These are phyloP conservation scores for Cyanoramphus novaezelandiae DNA, from an alignment of 2,113 vertebrate species.

Conservation along the genomic window DNA sequence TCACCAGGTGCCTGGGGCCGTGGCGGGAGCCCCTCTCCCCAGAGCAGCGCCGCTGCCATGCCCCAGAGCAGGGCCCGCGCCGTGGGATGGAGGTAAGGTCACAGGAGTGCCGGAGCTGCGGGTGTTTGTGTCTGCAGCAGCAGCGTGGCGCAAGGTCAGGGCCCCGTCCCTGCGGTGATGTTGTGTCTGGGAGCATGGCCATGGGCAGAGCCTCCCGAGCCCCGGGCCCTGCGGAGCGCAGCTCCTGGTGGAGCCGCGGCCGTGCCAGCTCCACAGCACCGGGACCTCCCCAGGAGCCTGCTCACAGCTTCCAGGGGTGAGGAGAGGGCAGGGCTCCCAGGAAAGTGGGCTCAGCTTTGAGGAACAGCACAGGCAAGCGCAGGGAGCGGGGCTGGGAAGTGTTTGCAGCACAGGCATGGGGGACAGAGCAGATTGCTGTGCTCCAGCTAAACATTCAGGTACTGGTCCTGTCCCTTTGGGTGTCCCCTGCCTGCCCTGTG, in stretches of 20 bases:
- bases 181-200: neutral
- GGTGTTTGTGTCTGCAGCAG: neutral
- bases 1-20: rapidly evolving
- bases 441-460: neutral
- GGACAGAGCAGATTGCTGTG: neutral
- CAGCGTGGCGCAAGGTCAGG: neutral
- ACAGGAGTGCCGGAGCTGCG: neutral
- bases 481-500: neutral
- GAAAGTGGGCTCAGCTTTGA: rapidly evolving
- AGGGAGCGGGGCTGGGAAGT: neutral
- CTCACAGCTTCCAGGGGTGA: rapidly evolving
- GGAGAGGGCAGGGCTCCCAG: neutral
- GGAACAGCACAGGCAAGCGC: neutral
- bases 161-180: neutral
- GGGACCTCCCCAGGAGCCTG: neutral
- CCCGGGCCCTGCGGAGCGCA: rapidly evolving
- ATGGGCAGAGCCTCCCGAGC: neutral
- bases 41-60: neutral
- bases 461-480: neutral
- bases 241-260: rapidly evolving
- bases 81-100: neutral
- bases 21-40: neutral
- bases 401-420: neutral
- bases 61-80: neutral
- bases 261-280: rapidly evolving